Percentiles rank a stretch among this genome's conserved stretches.
Conservation (phyloP, 2,113 vertebrate genomes). For the Pituophis catenifer region DNA sequence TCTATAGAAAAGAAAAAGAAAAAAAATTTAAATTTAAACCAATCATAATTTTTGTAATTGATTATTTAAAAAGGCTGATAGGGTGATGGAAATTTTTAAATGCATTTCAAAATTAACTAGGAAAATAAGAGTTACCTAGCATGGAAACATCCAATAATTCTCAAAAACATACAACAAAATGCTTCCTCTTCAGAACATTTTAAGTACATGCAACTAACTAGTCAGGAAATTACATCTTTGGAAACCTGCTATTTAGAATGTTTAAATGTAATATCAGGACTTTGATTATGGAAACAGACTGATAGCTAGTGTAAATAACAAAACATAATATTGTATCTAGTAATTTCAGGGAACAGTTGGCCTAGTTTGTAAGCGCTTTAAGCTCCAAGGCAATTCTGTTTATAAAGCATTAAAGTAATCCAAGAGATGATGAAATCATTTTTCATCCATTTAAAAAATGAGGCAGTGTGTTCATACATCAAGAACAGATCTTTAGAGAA, state of each 20-base stretch:
- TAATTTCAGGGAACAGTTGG: not conserved
- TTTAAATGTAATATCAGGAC: not conserved
- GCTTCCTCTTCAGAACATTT: not conserved
- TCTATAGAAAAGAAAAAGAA: not conserved
- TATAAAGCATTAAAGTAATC: not conserved
- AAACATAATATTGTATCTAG: not conserved
- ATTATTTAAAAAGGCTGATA: not conserved
- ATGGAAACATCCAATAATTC: not conserved
- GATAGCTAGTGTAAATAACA: not conserved
- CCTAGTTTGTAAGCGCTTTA: not conserved
- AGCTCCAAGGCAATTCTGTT: not conserved
- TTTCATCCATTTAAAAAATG: not conserved
- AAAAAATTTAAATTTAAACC: not conserved
- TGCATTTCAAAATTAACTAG: not conserved
- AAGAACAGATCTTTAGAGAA: not conserved
- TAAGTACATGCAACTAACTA: not conserved
- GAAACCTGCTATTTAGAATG: not conserved
- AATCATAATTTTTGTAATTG: not conserved
- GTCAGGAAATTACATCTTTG: not conserved
- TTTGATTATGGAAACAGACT: not conserved
- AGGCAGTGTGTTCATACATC: not conserved
- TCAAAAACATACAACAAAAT: not conserved
- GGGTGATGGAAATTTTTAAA: not conserved
- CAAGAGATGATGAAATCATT: not conserved
- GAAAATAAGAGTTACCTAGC: not conserved